phyloP scores from a whole-genome alignment of 2,888 invertebrate species.

The Acanthopleura granulata region DNA sequence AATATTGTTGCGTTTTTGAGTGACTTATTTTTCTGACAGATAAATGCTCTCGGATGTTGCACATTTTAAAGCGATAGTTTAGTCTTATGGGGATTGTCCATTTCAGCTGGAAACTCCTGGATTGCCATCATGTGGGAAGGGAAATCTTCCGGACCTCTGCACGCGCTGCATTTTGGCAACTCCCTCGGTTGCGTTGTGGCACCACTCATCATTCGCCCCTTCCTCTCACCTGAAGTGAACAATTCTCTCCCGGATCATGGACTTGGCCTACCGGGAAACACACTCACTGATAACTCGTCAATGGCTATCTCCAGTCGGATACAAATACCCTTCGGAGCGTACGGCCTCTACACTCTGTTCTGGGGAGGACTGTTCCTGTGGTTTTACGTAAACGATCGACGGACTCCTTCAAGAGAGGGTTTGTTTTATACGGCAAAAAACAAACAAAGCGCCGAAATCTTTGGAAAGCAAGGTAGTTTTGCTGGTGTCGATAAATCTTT shows the following conservation, averaged over 20 bases:
- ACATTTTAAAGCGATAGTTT: too few species aligned
- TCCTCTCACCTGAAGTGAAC: background rate
- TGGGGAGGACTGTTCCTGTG: background rate
- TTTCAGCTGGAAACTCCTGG: slow-evolving; percentile 17
- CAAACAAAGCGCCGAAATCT: background rate
- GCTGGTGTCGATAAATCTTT: slow-evolving; percentile 1
- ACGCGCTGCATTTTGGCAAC: slow-evolving; percentile 16
- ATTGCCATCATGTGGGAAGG: slow-evolving; percentile 16
- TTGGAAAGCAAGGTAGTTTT: background rate
- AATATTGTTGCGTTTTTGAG: too few species aligned
- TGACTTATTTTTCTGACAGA: too few species aligned
- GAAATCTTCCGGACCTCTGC: background rate
- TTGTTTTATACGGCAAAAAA: background rate
- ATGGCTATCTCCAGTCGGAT: background rate
- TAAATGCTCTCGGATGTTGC: too few species aligned
- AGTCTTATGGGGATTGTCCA: too few species aligned
- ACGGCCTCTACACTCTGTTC: background rate
- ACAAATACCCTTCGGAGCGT: slow-evolving; percentile 8
- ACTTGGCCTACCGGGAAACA: background rate
- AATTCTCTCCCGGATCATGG: background rate
- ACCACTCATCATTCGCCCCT: background rate
- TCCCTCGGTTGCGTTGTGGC: slow-evolving; percentile 1
- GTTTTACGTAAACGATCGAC: background rate
- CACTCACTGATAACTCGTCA: background rate
- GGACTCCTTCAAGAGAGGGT: background rate